Evolutionary conservation across 2,888 invertebrate species (phyloP).

Genomic region (Celastrina argiolus): DNA sequence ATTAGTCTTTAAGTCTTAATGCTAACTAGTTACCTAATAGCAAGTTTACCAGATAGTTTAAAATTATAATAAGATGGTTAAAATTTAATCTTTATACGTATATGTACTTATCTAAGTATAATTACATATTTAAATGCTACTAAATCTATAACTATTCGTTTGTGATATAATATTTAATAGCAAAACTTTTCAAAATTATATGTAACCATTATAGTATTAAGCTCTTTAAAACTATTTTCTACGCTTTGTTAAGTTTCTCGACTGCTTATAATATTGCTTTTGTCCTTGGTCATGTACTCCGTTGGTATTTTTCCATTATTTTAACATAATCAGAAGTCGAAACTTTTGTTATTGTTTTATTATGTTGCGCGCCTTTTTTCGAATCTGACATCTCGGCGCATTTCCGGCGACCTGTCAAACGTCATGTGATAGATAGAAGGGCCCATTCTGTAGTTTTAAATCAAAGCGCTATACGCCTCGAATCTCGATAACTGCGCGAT

Average conservation of each 20-base stretch:
- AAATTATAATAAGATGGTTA: too few relatives aligned
- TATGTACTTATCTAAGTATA: too few relatives aligned
- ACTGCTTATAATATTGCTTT: slow-evolving; percentile 12
- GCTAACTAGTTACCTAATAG: not conserved
- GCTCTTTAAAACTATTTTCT: not conserved
- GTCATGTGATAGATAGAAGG: slow-evolving; percentile 78
- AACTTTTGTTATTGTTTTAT: slow-evolving; percentile 28
- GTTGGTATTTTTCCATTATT: slow-evolving; percentile 18
- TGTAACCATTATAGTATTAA: not conserved
- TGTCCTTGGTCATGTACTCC: slow-evolving; percentile 4
- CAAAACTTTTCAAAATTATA: not conserved
- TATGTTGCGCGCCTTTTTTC: slow-evolving; percentile 66
- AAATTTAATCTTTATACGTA: too few relatives aligned
- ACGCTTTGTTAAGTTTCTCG: slow-evolving; percentile 10
- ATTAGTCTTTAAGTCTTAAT: not conserved
- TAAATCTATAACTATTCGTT: too few relatives aligned
- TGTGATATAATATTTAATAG: too few relatives aligned
- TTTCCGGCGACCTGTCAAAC: slow-evolving; percentile 76
- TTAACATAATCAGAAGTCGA: not conserved
- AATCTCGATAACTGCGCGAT: slow-evolving; percentile 67
- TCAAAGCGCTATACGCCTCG: slow-evolving; percentile 69
- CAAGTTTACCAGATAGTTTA: too few relatives aligned
- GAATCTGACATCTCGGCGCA: slow-evolving; percentile 67
- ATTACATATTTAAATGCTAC: too few relatives aligned
- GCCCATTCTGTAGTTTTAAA: slow-evolving; percentile 74